phyloP scores from a whole-genome alignment of 2,113 vertebrate species.

The Marcusenius ussheri region DNA sequence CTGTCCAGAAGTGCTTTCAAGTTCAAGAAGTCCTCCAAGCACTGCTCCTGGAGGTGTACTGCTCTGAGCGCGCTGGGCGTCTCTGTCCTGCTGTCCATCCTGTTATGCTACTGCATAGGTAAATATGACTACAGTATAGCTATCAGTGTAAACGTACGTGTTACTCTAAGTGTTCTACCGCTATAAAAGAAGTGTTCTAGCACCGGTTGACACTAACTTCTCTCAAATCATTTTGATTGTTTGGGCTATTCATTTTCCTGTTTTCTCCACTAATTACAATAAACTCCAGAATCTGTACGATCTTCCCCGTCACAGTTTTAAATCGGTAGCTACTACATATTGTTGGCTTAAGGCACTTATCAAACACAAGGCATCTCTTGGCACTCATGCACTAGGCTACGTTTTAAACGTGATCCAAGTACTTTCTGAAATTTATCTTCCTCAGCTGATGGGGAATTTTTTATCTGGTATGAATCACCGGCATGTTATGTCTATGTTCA shows the following conservation, averaged over 20 bases:
- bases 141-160: background rate
- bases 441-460: background rate
- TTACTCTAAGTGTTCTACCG: background rate
- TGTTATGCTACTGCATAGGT: conserved; percentile 97
- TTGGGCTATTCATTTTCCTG: background rate
- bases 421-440: background rate
- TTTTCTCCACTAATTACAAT: background rate
- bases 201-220: background rate
- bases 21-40: conserved; percentile 95
- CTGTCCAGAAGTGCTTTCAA: conserved; percentile 95
- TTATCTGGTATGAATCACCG: background rate
- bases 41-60: conserved; percentile 97
- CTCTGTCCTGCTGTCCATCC: conserved; percentile 83
- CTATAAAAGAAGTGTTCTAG: background rate
- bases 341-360: background rate
- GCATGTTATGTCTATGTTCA: background rate
- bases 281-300: background rate
- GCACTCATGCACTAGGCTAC: background rate
- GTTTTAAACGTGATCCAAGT: background rate
- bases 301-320: background rate
- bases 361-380: background rate
- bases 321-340: background rate
- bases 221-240: background rate
- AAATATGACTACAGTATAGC: conserved; percentile 38
- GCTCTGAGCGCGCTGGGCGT: conserved; percentile 89